These are phyloP conservation scores for Pseudomugil gertrudae DNA, from an alignment of 2,797 vertebrate species.

Conservation along the genomic window DNA sequence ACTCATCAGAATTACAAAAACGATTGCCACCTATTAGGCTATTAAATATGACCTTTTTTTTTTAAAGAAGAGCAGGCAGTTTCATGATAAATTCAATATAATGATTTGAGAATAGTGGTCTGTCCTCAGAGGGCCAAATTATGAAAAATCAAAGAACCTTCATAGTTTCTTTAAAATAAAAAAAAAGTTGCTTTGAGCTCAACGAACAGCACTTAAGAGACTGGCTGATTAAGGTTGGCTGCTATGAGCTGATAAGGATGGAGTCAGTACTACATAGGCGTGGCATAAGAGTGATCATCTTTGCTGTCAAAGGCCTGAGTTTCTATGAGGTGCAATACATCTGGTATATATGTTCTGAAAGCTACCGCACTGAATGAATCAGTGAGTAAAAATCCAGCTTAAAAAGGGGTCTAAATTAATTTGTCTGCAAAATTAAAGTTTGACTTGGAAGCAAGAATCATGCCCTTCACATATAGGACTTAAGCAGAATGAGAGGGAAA, in stretches of 20 bases:
- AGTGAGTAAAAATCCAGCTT: neutral
- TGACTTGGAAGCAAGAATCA: neutral
- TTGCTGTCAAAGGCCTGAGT: neutral
- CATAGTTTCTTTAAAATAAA: neutral
- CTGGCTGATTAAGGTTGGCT: neutral
- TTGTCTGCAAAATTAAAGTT: neutral
- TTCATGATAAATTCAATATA: neutral
- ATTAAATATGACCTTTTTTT: neutral
- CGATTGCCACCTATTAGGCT: neutral
- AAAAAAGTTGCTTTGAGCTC: conserved; percentile 1
- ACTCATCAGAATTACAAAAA: conserved; percentile 16
- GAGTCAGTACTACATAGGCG: conserved; percentile 29
- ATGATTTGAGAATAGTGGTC: neutral
- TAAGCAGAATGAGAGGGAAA: neutral
- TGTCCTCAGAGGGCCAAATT: neutral
- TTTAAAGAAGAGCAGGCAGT: neutral
- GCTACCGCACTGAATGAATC: neutral
- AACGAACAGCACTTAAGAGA: conserved; percentile 7
- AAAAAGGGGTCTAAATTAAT: neutral
- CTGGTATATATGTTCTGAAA: neutral
- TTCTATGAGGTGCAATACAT: conserved; percentile 5
- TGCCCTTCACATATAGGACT: neutral
- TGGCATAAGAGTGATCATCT: conserved; percentile 17
- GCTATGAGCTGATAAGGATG: conserved; percentile 33
- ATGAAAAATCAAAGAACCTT: conserved; percentile 6